These are phyloP conservation scores for Mystacornis crossleyi DNA, from an alignment of 2,113 vertebrate species.

Conservation along the genomic window DNA sequence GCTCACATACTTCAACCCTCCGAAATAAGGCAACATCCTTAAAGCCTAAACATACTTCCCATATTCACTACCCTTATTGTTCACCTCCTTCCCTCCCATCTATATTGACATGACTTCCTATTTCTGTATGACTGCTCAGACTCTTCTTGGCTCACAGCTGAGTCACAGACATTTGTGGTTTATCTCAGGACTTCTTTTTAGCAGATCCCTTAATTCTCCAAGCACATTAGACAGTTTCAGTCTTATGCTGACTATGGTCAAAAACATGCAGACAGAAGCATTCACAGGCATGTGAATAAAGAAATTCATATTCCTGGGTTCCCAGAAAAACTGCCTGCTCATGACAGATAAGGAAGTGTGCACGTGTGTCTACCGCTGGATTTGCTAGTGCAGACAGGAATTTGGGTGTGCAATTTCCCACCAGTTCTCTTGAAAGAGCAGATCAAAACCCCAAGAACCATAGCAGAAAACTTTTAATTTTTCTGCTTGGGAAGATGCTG, in stretches of 20 bases:
- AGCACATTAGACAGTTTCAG: not conserved
- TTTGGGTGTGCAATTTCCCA: not conserved
- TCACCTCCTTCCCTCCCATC: not conserved
- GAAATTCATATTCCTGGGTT: not conserved
- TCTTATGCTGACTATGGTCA: not conserved
- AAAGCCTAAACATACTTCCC: not conserved
- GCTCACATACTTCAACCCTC: not conserved
- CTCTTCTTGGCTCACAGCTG: not conserved
- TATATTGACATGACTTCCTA: not conserved
- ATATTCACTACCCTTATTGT: not conserved
- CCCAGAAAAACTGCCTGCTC: not conserved
- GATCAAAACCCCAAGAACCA: fast-evolving
- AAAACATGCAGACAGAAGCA: not conserved
- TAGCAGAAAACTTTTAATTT: not conserved
- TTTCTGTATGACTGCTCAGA: not conserved
- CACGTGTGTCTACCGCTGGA: not conserved
- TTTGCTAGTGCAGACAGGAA: not conserved
- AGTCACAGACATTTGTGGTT: not conserved
- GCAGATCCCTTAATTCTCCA: not conserved
- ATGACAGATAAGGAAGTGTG: not conserved
- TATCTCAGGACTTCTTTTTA: not conserved
- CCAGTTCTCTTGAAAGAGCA: not conserved
- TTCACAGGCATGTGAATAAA: not conserved
- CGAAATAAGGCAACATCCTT: not conserved
- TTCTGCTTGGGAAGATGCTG: not conserved